Evolutionary conservation across 1,140 invertebrate species (phyloP), one percentile per base, ranked within the genome.

Genomic region (Pogonomyrmex barbatus): DNA sequence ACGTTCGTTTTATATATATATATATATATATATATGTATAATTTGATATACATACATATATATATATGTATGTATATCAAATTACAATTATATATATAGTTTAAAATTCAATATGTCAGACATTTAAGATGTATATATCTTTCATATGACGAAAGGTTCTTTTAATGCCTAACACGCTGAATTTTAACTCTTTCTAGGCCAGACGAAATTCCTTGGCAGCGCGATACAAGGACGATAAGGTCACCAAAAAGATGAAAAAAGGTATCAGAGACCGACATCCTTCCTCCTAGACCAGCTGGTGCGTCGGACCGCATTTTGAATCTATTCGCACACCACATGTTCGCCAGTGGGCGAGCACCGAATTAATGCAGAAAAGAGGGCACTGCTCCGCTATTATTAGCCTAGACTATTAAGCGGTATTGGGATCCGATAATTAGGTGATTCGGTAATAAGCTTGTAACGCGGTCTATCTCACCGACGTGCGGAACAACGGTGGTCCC

Each of bases 301-400:
- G 91, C 68, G 85, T 78, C 87, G 85, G 79, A 63, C 88, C 84
- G 50, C 82, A 68, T 88, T 77, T 86, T 62, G 67, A 62, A 54
- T 91, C 91, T 92, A 92, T 93, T 93, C 92, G 92, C 92, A 93
- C 90, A 76, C 92, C 92, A 93, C 91, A 93, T 93, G 92, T 92
- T 93, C 73, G 87, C 77, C 89, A 77, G 62, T 90, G 87, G 86
- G 71, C 73, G 86, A 89, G 85, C 86, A 89, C 83, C 85, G 86
- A 89, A 92, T 92, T 92, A 92, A 92, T 91, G 89, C 90, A 89
- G 89, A 92, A 91, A 76, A 87, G 88, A 87, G 77, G 86, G 54
- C 85, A 81, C 58, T 67, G 87, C 81, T 68, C 89, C 86, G 76
- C 75, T 89, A 85, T 89, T 92, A 92, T 92, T 91, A 89, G 86